phyloP scores from a whole-genome alignment of 2,888 invertebrate species.

The Tinea semifulvella region DNA sequence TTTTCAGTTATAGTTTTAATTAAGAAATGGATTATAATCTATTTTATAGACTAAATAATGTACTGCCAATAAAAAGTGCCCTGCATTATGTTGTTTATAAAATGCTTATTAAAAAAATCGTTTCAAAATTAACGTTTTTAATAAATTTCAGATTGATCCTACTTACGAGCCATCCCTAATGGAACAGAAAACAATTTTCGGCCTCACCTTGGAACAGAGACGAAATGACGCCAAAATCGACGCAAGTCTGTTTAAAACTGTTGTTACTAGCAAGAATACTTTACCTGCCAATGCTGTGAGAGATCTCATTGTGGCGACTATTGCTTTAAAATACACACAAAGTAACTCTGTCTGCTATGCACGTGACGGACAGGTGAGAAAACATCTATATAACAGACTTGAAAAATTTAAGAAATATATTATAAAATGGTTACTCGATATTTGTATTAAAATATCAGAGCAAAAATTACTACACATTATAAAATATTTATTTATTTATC shows the following conservation, averaged over 20 bases:
- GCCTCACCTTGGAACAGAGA: conserved; percentile 85
- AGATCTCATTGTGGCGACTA: conserved; percentile 94
- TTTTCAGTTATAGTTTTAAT: no score
- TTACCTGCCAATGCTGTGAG: conserved; percentile 80
- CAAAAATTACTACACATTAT: no score
- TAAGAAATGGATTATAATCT: no score
- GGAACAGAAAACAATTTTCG: conserved; percentile 87
- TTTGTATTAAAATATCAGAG: no score
- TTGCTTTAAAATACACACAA: conserved; percentile 97
- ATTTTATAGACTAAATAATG: no score
- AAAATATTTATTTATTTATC: no score
- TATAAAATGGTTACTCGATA: no score
- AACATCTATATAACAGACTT: neutral
- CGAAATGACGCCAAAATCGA: conserved; percentile 90
- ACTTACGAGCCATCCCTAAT: conserved; percentile 80
- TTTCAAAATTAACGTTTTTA: conserved; percentile 5
- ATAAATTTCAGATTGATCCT: conserved; percentile 78
- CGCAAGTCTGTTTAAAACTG: conserved; percentile 77
- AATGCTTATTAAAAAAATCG: neutral
- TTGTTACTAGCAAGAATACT: conserved; percentile 76
- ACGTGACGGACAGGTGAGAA: conserved; percentile 81
- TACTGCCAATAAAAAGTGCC: neutral
- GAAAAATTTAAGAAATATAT: no score
- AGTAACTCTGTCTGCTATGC: conserved; percentile 99
- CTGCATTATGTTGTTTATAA: neutral